Evolutionary conservation across 2,888 invertebrate species (phyloP).

Genomic region (Phyllotreta cruciferae): DNA sequence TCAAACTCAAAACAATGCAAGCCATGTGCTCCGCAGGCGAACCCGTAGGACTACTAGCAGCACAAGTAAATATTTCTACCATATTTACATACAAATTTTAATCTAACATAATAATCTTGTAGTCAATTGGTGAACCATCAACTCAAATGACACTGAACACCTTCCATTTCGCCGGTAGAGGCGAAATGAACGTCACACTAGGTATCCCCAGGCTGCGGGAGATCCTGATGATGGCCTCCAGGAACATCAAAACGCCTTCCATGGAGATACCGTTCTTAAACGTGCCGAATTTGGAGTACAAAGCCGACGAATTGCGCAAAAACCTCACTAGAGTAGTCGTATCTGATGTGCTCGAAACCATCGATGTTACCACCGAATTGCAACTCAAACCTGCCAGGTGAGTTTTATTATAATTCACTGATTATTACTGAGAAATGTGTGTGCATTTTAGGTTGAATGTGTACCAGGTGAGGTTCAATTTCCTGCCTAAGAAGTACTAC

Average conservation of each 20-base stretch:
- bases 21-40: slow-evolving; percentile 90
- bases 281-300: slow-evolving; percentile 60
- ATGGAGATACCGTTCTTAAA: slow-evolving; percentile 89
- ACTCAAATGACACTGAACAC: slow-evolving; percentile 99
- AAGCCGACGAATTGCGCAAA: slow-evolving; percentile 73
- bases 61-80: slow-evolving; percentile 69
- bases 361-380: slow-evolving; percentile 67
- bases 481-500: slow-evolving; percentile 78
- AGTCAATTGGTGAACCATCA: slow-evolving; percentile 98
- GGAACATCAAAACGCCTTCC: slow-evolving; percentile 93
- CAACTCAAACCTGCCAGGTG: slow-evolving; percentile 64
- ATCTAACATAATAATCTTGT: slow-evolving; percentile 2
- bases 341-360: slow-evolving; percentile 77
- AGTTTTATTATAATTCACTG: too few relatives aligned
- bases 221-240: slow-evolving; percentile 95
- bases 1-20: slow-evolving; percentile 78
- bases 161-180: slow-evolving; percentile 99
- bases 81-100: not conserved
- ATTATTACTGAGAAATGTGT: slow-evolving; percentile 7
- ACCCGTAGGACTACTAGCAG: slow-evolving; percentile 94
- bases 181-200: slow-evolving; percentile 99
- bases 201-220: slow-evolving; percentile 97
- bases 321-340: slow-evolving; percentile 81
- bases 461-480: slow-evolving; percentile 75
- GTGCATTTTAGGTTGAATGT: slow-evolving; percentile 61